phyloP scores from a whole-genome alignment of 2,797 vertebrate species.

The Gadopsis marmoratus region DNA sequence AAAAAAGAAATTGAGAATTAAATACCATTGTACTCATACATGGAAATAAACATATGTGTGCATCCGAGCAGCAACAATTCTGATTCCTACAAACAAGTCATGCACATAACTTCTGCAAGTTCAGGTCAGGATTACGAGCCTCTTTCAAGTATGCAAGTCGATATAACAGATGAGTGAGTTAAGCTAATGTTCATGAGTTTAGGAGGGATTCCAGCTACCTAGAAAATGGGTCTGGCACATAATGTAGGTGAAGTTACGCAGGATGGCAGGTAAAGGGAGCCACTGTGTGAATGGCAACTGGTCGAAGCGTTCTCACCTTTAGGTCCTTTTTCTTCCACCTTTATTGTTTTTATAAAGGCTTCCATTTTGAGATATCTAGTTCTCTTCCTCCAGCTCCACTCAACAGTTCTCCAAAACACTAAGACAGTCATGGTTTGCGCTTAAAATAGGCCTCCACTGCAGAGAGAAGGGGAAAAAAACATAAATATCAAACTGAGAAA shows the following conservation, averaged over 20 bases:
- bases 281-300: not conserved
- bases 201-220: constrained; percentile 8
- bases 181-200: constrained; percentile 40
- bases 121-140: constrained; percentile 25
- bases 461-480: constrained; percentile 49
- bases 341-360: constrained; percentile 12
- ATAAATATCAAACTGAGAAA: not conserved
- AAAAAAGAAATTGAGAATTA: constrained; percentile 49
- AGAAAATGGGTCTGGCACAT: constrained; percentile 18
- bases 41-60: constrained; percentile 9
- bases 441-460: constrained; percentile 98
- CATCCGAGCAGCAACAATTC: constrained; percentile 40
- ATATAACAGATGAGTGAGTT: constrained; percentile 29
- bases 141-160: constrained; percentile 53
- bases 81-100: constrained; percentile 21
- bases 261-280: not conserved
- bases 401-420: constrained; percentile 3
- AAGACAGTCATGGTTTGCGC: constrained; percentile 89
- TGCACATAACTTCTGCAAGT: constrained; percentile 7
- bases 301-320: constrained; percentile 12
- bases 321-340: not conserved
- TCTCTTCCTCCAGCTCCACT: constrained; percentile 16
- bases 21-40: constrained; percentile 27
- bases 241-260: constrained; percentile 20
- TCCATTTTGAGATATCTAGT: not conserved